Percentiles rank a stretch among this genome's conserved stretches.
Conservation (phyloP, 2,797 vertebrate species). For the Chaenodraco wilsoni region DNA sequence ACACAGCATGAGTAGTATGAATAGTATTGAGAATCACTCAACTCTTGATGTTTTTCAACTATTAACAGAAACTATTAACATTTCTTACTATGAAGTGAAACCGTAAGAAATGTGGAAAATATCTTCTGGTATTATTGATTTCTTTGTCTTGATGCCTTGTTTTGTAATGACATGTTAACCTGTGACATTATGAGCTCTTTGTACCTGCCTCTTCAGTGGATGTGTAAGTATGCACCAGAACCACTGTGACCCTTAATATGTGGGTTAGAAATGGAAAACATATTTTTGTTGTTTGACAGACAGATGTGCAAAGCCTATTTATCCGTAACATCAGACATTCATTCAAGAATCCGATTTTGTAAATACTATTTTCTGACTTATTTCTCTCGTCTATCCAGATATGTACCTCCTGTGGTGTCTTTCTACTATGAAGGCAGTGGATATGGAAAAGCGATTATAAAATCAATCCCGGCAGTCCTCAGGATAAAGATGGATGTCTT, state of each 20-base stretch:
- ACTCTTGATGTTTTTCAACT: not conserved
- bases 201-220: too few species aligned
- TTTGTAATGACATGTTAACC: not conserved
- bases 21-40: not conserved
- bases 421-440: constrained; percentile 80
- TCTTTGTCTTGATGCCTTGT: not conserved
- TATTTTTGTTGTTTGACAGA: not conserved
- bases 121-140: too few species aligned
- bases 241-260: too few species aligned
- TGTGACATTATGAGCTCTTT: not conserved
- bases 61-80: not conserved
- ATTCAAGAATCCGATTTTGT: not conserved
- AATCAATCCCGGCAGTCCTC: accelerated
- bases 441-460: constrained; percentile 60
- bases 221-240: too few species aligned
- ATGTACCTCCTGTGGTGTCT: constrained; percentile 15
- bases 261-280: too few species aligned
- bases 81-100: too few species aligned
- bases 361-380: constrained; percentile 17
- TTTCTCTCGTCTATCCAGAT: constrained; percentile 59
- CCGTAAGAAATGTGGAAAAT: too few species aligned
- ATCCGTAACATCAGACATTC: not conserved
- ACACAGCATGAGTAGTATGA: not conserved
- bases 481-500: not conserved
- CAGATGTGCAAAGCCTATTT: not conserved